A percentile compares a stretch with the other conserved stretches of the same genome.
Evolutionary conservation across 2,797 vertebrate genomes (phyloP).

Genomic region (Salarias fasciatus): DNA sequence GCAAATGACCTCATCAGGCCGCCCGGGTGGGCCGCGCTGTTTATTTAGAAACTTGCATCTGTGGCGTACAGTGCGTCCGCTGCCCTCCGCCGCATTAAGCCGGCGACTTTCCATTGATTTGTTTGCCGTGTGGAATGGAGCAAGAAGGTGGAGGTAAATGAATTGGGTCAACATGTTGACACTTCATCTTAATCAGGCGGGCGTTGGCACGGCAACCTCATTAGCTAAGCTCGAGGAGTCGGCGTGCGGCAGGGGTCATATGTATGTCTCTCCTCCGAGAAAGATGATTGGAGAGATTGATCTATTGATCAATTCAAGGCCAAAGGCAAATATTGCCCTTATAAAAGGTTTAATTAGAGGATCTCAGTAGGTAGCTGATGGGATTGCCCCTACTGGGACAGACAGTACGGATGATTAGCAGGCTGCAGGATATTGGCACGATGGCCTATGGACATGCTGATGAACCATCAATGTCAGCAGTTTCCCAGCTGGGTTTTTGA

Average conservation of each 20-base stretch:
- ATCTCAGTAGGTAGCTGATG: slow-evolving; percentile 45
- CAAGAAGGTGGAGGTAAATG: slow-evolving; percentile 65
- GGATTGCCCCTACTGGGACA: slow-evolving; percentile 32
- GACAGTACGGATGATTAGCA: slow-evolving; percentile 68
- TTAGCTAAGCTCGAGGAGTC: slow-evolving; percentile 69
- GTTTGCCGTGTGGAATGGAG: slow-evolving; percentile 42
- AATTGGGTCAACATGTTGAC: slow-evolving; percentile 73
- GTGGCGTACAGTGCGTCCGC: slow-evolving; percentile 29
- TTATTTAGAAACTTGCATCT: slow-evolving; percentile 56
- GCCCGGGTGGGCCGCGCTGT: slow-evolving; percentile 38
- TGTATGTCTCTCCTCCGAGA: slow-evolving; percentile 54
- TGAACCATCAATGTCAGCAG: slow-evolving; percentile 55
- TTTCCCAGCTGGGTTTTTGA: slow-evolving; percentile 50
- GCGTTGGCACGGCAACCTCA: slow-evolving; percentile 60
- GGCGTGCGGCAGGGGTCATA: slow-evolving; percentile 59
- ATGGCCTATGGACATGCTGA: slow-evolving; percentile 48
- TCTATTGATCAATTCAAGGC: slow-evolving; percentile 73
- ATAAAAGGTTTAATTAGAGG: slow-evolving; percentile 74
- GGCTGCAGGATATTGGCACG: slow-evolving; percentile 63
- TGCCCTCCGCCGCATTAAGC: slow-evolving; percentile 63
- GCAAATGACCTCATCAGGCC: slow-evolving; percentile 43
- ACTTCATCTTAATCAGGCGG: slow-evolving; percentile 68
- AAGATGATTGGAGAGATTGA: slow-evolving; percentile 77
- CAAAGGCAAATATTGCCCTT: slow-evolving; percentile 62
- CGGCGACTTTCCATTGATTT: slow-evolving; percentile 74